Base-by-base conservation (phyloP, 2,113 vertebrate species). In the Leptobrachium ailaonicum region DNA sequence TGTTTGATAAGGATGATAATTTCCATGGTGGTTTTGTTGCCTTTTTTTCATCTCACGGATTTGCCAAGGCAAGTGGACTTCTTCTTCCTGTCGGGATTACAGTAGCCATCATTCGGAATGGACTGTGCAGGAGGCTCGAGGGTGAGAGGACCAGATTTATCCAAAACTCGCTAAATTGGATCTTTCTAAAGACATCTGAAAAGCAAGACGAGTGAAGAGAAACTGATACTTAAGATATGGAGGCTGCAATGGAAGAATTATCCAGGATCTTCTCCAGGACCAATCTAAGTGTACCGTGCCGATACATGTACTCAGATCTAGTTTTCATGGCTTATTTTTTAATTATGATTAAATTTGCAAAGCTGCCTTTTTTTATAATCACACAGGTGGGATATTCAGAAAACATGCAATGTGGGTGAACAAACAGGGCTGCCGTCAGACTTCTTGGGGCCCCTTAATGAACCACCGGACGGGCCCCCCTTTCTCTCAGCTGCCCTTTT, bases 1-100 rank as follows among this genome's bases (percentile, higher is more conserved):
- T 78, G 56, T 70, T 68, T 73, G 77, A 64, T 47, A 62, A 41
- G 62, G 63, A 32, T 41, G 11, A 60, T 74, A 67, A 73, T 68
- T 73, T 12, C 63, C 71, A 67, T 50, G 8, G 20, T 32, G 41
- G 40, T 73, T 10, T 73, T 80, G 70, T 73, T 67, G 8, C 20
- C 47, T 66, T n/a, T 67, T 45, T 73, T 45, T 58, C 64, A 47
- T 73, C 77, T 40, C 40, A 66, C 50, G 71, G 70, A 67, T 74
- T 67, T 60, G 63, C 53, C 66, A 43, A 14, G 20, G 47, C 47
- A 2, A 9, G 43, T 74, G 68, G 73, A 41, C 20, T n/a, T 4
- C 64, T 75, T 66, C 66, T 9, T 62, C 75, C 41, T 40, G 32
- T 10, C 50, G 50, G 74, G 2, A 54, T 13, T 66, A 56, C 60